These are phyloP conservation scores for Onthophagus sagittarius DNA, from an alignment of 2,888 invertebrate genomes.

Conservation along the genomic window DNA sequence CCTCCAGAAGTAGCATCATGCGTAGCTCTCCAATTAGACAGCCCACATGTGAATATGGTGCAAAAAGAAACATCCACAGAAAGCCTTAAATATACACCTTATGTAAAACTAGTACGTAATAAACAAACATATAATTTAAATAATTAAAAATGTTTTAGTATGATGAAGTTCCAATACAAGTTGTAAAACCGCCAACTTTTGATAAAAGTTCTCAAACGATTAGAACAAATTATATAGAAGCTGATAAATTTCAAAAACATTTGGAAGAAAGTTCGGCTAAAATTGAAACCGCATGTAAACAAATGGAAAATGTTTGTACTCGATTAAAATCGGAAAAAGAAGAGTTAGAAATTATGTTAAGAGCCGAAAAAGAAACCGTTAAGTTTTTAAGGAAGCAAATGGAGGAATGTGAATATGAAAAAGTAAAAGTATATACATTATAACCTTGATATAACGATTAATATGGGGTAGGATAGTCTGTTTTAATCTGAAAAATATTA, in stretches of 20 bases:
- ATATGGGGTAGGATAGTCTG: too few relatives aligned
- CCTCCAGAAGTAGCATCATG: conserved; percentile 43
- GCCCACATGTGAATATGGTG: not conserved
- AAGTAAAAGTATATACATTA: too few relatives aligned
- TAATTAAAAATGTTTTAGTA: not conserved
- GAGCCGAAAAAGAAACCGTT: conserved; percentile 37
- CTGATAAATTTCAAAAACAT: conserved; percentile 40
- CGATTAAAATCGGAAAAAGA: conserved; percentile 43
- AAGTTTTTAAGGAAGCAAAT: conserved; percentile 37
- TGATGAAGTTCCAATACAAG: conserved; percentile 13
- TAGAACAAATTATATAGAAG: conserved; percentile 34
- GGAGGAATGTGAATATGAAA: conserved; percentile 38
- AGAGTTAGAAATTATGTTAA: conserved; percentile 38
- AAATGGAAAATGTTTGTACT: conserved; percentile 43
- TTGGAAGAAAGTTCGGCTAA: conserved; percentile 44
- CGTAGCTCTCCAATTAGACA: conserved; percentile 31
- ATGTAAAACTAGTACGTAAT: not conserved
- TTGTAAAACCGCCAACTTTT: conserved; percentile 15
- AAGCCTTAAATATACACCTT: not conserved
- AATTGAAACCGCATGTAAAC: conserved; percentile 43
- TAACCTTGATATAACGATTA: too few relatives aligned
- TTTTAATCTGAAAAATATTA: too few relatives aligned
- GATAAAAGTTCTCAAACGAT: conserved; percentile 35
- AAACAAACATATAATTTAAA: not conserved
- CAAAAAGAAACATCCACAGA: not conserved